Conservation (phyloP, 92 coral and sea anemone genomes). For the Umimayanthus kanabou region DNA sequence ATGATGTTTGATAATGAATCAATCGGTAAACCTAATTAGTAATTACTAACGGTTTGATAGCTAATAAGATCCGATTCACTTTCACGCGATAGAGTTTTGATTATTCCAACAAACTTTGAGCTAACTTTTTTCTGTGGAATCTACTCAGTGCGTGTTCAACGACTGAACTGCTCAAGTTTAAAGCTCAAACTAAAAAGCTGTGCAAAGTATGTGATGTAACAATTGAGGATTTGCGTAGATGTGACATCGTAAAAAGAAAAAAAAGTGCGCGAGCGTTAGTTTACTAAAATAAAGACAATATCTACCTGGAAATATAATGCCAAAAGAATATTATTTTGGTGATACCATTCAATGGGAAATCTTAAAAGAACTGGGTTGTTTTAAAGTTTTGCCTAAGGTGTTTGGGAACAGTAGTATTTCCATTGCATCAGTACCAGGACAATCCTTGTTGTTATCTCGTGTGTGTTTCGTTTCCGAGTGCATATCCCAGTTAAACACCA, state of each 20-base stretch:
- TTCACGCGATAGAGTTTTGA: background rate
- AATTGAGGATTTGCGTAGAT: background rate
- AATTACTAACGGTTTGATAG: background rate
- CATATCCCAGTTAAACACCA: background rate
- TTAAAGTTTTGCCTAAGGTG: background rate
- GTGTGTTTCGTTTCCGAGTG: background rate
- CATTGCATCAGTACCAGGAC: background rate
- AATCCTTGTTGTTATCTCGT: background rate
- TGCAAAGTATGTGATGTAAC: background rate
- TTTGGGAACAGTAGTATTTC: background rate
- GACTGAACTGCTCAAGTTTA: background rate
- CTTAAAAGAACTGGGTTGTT: background rate
- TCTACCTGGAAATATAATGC: background rate
- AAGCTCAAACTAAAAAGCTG: background rate
- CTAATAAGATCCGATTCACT: background rate
- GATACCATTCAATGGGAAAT: background rate
- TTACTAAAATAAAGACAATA: background rate
- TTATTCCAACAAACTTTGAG: background rate
- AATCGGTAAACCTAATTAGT: background rate
- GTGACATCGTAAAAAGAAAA: background rate
- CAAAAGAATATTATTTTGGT: background rate
- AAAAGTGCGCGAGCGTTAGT: background rate
- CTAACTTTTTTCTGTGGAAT: background rate
- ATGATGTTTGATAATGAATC: background rate
- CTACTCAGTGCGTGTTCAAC: background rate